Conservation (phyloP, 2,797 vertebrate species). For the Apogon hyalosoma region DNA sequence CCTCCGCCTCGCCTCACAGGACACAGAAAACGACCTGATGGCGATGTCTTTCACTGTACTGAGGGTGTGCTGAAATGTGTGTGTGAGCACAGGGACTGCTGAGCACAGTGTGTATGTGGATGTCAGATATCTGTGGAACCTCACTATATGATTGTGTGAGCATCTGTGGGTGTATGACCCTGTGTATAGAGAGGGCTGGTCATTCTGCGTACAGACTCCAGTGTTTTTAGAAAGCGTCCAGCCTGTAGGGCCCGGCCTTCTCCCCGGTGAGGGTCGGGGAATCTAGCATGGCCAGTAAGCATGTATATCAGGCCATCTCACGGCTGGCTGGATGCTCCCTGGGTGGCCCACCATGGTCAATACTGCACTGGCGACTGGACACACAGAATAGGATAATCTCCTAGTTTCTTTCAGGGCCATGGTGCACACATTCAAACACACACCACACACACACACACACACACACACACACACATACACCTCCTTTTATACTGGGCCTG, state of each 20-base stretch:
- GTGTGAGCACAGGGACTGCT: not conserved
- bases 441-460: conserved; percentile 49
- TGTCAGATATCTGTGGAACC: no score
- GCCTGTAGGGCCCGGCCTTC: conserved; percentile 70
- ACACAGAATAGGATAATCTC: conserved; percentile 86
- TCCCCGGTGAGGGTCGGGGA: conserved; percentile 80
- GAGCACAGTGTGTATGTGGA: no score
- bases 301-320: conserved; percentile 88
- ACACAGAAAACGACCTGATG: conserved; percentile 78
- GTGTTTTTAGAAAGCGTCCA: conserved; percentile 66
- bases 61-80: conserved; percentile 31
- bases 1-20: conserved; percentile 78
- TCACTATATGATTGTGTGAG: no score
- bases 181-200: conserved; percentile 39
- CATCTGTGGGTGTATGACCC: not conserved
- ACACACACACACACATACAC: conserved; percentile 32
- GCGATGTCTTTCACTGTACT: conserved; percentile 67
- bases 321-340: conserved; percentile 85
- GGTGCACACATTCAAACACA: conserved; percentile 57
- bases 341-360: conserved; percentile 86
- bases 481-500: conserved; percentile 60
- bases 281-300: conserved; percentile 85
- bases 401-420: conserved; percentile 80
- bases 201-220: conserved; percentile 62
- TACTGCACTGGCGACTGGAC: conserved; percentile 83